Percentiles rank a stretch among this genome's conserved stretches.
Conservation (phyloP, 2,888 invertebrate genomes). For the Eupithecia subfuscata region DNA sequence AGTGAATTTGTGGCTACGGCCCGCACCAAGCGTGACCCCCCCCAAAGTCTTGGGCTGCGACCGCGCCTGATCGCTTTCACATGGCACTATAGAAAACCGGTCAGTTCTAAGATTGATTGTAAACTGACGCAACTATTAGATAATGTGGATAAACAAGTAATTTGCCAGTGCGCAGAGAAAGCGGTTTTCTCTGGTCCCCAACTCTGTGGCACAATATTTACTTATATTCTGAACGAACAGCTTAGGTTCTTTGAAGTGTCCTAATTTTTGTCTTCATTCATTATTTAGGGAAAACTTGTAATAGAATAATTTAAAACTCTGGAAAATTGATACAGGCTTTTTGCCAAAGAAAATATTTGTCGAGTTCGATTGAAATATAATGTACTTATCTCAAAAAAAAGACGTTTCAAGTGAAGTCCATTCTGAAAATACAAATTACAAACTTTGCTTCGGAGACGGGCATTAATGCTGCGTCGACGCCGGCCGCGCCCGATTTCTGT, state of each 20-base stretch:
- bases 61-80: too few species aligned
- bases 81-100: constrained; percentile 33
- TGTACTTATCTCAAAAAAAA: background rate
- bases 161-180: constrained; percentile 57
- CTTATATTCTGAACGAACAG: background rate
- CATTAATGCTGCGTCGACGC: constrained; percentile 45
- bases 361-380: background rate
- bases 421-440: background rate
- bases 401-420: background rate
- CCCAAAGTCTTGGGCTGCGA: too few species aligned
- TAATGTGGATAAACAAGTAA: constrained; percentile 47
- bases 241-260: background rate
- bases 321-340: background rate
- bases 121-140: constrained; percentile 47
- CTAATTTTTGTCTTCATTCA: background rate
- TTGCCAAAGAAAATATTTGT: background rate
- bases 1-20: too few species aligned
- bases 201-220: background rate
- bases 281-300: too few species aligned
- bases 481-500: constrained; percentile 21
- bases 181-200: constrained; percentile 58
- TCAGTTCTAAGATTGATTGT: constrained; percentile 37
- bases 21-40: too few species aligned
- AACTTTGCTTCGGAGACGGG: background rate
- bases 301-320: too few species aligned